Percentiles rank a stretch among this genome's conserved stretches.
Conservation (phyloP, 1,140 invertebrate species). For the Procambarus clarkii region DNA sequence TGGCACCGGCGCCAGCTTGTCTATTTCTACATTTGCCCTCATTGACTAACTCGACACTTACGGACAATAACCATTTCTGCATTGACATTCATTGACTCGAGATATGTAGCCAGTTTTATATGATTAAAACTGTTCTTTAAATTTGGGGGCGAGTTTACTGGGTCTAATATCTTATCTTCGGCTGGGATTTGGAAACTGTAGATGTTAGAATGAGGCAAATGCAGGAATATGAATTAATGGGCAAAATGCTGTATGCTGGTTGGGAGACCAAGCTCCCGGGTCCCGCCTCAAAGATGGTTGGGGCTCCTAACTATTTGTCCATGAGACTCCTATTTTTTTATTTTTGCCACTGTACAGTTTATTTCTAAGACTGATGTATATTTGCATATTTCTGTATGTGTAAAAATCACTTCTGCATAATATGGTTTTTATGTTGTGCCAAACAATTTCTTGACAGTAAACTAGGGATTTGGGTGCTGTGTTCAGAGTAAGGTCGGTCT, state of each 20-base stretch:
- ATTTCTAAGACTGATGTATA: constrained; percentile 64
- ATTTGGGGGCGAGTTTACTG: no score
- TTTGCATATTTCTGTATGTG: constrained; percentile 66
- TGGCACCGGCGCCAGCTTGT: background rate
- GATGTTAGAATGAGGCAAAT: no score
- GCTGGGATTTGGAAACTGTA: no score
- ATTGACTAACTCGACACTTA: no score
- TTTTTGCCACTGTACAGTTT: constrained; percentile 67
- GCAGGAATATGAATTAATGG: no score
- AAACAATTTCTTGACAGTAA: constrained; percentile 56
- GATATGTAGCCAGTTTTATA: no score
- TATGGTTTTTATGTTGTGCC: constrained; percentile 65
- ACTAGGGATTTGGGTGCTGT: constrained; percentile 22
- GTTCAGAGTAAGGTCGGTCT: background rate
- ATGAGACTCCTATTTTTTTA: constrained; percentile 48
- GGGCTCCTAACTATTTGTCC: constrained; percentile 36
- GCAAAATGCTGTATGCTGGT: no score
- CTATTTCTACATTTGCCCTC: no score
- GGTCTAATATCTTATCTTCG: no score
- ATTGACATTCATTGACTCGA: no score
- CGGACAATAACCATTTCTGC: no score
- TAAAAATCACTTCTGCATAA: constrained; percentile 54
- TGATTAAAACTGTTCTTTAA: no score
- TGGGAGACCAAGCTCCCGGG: background rate
- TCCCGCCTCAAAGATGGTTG: background rate